These are phyloP conservation scores for Catajapyx aquilonaris DNA, from an alignment of 1,140 invertebrate species.

Conservation along the genomic window DNA sequence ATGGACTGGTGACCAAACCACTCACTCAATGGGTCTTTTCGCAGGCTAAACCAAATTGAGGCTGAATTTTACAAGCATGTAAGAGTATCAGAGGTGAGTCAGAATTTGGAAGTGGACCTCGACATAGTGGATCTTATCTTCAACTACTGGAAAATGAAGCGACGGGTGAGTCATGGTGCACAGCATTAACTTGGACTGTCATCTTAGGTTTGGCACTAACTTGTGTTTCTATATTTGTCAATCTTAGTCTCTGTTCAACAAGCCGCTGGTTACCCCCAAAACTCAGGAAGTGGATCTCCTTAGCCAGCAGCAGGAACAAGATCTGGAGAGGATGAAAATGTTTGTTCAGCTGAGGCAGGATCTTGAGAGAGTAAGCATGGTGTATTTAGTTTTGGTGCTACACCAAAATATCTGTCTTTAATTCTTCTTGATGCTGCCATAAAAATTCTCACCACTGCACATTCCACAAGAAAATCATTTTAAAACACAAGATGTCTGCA, in stretches of 20 bases:
- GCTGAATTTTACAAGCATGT: slow-evolving; percentile 85
- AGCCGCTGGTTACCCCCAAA: slow-evolving; percentile 66
- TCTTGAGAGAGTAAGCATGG: slow-evolving; percentile 50
- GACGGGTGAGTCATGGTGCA: slow-evolving; percentile 32
- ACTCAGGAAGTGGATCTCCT: slow-evolving; percentile 58
- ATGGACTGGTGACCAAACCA: too few species aligned
- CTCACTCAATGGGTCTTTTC: slow-evolving; percentile 10
- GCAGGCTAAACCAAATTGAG: slow-evolving; percentile 72
- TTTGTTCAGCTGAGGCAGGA: slow-evolving; percentile 89
- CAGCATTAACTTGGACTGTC: too few species aligned
- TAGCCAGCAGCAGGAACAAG: slow-evolving; percentile 34
- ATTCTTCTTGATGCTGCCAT: too few species aligned
- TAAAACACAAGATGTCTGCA: too few species aligned
- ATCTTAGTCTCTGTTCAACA: slow-evolving; percentile 66
- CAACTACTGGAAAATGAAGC: slow-evolving; percentile 89
- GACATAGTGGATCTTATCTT: slow-evolving; percentile 68
- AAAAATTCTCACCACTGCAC: too few species aligned
- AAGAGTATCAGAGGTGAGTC: slow-evolving; percentile 49
- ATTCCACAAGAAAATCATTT: too few species aligned
- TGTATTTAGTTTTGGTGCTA: too few species aligned
- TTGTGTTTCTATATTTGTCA: too few species aligned
- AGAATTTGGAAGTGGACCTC: slow-evolving; percentile 44
- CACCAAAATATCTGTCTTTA: too few species aligned
- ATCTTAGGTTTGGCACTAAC: too few species aligned
- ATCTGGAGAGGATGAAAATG: slow-evolving; percentile 84